Conservation (phyloP, 1,140 invertebrate genomes). For the Phenacoccus solenopsis region DNA sequence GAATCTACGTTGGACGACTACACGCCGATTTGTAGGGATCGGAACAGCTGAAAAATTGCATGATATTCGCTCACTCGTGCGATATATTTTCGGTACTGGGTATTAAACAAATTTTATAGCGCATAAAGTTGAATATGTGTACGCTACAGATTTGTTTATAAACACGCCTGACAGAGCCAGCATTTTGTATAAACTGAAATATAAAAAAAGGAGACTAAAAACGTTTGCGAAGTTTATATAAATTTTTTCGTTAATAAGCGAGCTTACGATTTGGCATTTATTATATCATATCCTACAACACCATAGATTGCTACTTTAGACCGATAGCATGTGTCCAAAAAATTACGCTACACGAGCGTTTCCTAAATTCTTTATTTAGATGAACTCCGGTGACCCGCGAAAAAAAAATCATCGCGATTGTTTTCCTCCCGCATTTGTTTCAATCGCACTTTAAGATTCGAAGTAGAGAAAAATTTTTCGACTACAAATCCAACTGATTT, state of each 20-base stretch:
- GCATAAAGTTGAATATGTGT: neutral
- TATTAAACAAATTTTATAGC: neutral
- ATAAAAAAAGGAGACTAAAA: neutral
- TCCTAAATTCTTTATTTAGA: slow-evolving; percentile 10
- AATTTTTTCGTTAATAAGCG: slow-evolving; percentile 6
- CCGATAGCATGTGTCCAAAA: neutral
- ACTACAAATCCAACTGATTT: no score
- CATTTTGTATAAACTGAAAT: neutral
- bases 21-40: no score
- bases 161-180: neutral
- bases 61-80: neutral
- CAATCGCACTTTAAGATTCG: no score
- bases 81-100: neutral
- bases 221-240: neutral
- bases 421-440: no score
- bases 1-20: no score
- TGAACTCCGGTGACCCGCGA: slow-evolving; percentile 11
- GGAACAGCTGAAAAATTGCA: no score
- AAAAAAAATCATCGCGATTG: no score
- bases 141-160: slow-evolving; percentile 7
- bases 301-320: neutral
- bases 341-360: neutral
- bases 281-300: slow-evolving; percentile 12
- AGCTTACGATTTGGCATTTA: slow-evolving; percentile 18
- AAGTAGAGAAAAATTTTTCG: no score